Evolutionary conservation across 92 coral and sea anemone species (phyloP).

Genomic region (Virgularia gustaviana): DNA sequence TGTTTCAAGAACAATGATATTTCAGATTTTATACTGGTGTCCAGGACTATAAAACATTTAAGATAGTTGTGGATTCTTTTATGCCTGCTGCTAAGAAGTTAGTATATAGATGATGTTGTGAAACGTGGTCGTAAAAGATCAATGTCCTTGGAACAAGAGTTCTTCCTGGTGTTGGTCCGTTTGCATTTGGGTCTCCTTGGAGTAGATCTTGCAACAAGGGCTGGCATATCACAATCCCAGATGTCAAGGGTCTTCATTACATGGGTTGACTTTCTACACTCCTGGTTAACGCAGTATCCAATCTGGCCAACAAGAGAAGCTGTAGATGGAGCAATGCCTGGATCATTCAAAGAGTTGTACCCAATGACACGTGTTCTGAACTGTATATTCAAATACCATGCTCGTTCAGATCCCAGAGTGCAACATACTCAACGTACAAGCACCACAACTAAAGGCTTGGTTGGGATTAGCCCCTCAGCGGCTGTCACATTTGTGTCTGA

Average conservation of each 20-base stretch:
- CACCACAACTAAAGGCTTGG: conserved; percentile 56
- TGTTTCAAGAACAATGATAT: too few relatives aligned
- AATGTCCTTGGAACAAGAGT: conserved; percentile 54
- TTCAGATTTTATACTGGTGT: conserved; percentile 58
- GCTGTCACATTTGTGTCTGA: conserved; percentile 64
- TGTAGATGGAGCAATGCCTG: conserved; percentile 54
- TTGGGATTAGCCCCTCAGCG: conserved; percentile 62
- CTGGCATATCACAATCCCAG: conserved; percentile 55
- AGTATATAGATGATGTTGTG: conserved; percentile 41
- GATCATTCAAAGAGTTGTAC: conserved; percentile 47
- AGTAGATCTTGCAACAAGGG: conserved; percentile 61
- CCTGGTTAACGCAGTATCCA: conserved; percentile 34
- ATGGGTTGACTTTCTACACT: conserved; percentile 60
- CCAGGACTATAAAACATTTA: conserved; percentile 52
- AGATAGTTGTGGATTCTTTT: conserved; percentile 39
- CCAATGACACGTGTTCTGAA: conserved; percentile 55
- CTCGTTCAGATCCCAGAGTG: conserved; percentile 61
- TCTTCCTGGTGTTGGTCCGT: conserved; percentile 50
- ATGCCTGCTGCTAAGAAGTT: conserved; percentile 56
- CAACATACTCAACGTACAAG: conserved; percentile 51
- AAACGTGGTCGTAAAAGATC: conserved; percentile 60
- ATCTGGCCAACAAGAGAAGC: conserved; percentile 55
- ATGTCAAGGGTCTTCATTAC: conserved; percentile 52
- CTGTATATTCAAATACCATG: conserved; percentile 53
- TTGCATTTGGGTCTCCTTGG: conserved; percentile 58